Percentiles rank a stretch among this genome's conserved stretches.
Conservation (phyloP, 2,113 vertebrate genomes). For the Pelusios castaneus region DNA sequence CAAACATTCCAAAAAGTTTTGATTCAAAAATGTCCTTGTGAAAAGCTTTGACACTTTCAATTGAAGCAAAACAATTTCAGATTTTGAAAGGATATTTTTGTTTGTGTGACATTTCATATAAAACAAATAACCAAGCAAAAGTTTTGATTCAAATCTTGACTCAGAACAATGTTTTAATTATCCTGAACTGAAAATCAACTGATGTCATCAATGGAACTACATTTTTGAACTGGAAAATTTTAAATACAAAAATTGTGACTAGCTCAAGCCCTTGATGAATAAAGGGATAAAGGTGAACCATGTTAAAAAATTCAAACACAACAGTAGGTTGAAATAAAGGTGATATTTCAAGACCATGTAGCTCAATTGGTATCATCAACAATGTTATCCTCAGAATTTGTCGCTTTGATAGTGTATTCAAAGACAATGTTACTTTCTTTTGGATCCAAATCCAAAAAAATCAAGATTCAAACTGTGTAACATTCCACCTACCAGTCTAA, state of each 20-base stretch:
- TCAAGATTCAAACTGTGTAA: neutral
- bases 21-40: neutral
- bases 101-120: too few relatives aligned
- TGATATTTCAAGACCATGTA: neutral
- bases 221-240: neutral
- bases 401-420: neutral
- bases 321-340: neutral
- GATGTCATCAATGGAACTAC: neutral
- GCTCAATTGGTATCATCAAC: neutral
- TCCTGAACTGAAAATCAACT: neutral
- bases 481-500: neutral
- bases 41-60: neutral
- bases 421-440: neutral
- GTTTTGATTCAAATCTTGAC: neutral
- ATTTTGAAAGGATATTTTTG: too few relatives aligned
- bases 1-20: neutral
- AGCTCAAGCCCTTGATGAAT: neutral
- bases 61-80: neutral
- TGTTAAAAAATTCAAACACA: neutral
- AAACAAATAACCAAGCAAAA: too few relatives aligned
- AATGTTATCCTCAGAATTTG: neutral
- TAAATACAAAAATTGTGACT: neutral
- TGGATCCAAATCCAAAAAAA: neutral
- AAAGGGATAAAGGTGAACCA: neutral
- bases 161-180: neutral